Conservation (phyloP, 2,888 invertebrate species). For the Eremobia ochroleuca region DNA sequence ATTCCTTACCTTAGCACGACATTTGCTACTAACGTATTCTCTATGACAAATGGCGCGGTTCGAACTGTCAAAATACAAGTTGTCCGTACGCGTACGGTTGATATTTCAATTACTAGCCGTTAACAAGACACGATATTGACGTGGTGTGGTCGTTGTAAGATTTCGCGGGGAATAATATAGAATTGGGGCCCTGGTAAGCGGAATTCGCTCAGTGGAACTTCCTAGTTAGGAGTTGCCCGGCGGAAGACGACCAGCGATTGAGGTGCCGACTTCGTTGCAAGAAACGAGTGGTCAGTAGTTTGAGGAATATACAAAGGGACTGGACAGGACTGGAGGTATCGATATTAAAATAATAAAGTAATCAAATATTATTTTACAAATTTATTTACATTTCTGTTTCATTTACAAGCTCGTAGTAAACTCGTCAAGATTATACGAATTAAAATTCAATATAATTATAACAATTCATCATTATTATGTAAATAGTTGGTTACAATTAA, state of each 20-base stretch:
- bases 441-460: conserved; percentile 27
- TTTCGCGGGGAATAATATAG: too few species aligned
- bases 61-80: too few species aligned
- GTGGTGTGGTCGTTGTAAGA: too few species aligned
- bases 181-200: too few species aligned
- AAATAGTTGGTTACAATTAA: too few species aligned
- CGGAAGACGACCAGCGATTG: not conserved
- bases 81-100: too few species aligned
- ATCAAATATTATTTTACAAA: conserved; percentile 37
- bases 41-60: too few species aligned
- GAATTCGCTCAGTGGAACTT: not conserved
- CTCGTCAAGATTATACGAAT: conserved; percentile 40
- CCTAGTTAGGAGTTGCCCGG: not conserved
- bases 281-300: not conserved
- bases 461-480: conserved; percentile 38
- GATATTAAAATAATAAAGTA: not conserved
- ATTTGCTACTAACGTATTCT: too few species aligned
- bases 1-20: too few species aligned
- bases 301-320: too few species aligned
- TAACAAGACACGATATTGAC: too few species aligned
- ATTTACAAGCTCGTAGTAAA: conserved; percentile 67
- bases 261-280: not conserved
- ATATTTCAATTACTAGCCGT: too few species aligned
- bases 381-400: conserved; percentile 74
- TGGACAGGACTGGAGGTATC: not conserved